These are phyloP conservation scores for Ambastaia sidthimunki DNA, from an alignment of 2,797 vertebrate genomes.

Conservation along the genomic window DNA sequence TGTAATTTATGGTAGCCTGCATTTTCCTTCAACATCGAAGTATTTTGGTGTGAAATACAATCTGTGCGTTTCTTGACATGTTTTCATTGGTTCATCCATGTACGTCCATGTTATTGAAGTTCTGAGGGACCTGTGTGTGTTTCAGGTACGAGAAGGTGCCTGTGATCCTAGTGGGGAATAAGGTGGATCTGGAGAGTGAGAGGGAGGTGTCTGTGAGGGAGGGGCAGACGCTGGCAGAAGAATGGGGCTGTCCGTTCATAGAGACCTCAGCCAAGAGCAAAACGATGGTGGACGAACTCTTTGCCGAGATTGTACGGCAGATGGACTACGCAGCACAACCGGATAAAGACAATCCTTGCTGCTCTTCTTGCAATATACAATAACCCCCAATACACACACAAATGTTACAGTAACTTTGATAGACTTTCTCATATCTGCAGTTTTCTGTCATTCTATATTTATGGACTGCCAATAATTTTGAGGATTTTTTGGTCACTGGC, in stretches of 20 bases:
- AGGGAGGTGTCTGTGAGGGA: constrained; percentile 93
- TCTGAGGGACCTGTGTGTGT: constrained; percentile 20
- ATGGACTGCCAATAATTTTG: constrained; percentile 60
- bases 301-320: constrained; percentile 98
- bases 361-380: constrained; percentile 99
- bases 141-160: constrained; percentile 97
- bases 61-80: not conserved
- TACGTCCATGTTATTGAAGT: too few relatives aligned
- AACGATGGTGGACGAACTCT: constrained; percentile 99
- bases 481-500: constrained; percentile 69
- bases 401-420: constrained; percentile 62
- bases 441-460: constrained; percentile 68
- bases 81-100: not conserved
- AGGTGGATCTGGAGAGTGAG: constrained; percentile 98
- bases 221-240: constrained; percentile 94
- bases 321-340: constrained; percentile 99
- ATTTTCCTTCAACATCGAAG: too few relatives aligned
- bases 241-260: constrained; percentile 99
- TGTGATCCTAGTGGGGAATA: constrained; percentile 98
- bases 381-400: constrained; percentile 76
- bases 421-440: constrained; percentile 67
- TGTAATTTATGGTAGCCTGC: too few relatives aligned
- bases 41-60: not conserved
- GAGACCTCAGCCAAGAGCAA: constrained; percentile 99
- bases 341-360: constrained; percentile 98